Evolutionary conservation across 2,888 invertebrate genomes (phyloP).

Genomic region (Reticulitermes lucifugus): DNA sequence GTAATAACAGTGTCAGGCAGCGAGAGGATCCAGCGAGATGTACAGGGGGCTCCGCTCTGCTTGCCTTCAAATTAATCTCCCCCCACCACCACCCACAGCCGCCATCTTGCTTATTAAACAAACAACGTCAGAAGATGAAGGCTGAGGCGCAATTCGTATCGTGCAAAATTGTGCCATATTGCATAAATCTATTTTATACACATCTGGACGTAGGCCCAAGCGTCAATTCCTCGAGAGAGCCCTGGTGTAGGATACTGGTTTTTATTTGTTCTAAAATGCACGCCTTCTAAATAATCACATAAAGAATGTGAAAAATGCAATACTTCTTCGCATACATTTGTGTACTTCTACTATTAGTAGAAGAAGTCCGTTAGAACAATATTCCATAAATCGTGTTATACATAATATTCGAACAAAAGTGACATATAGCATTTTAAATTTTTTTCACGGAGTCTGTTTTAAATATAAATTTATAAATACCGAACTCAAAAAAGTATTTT

Average conservation of each 20-base stretch:
- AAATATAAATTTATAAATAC: too few relatives aligned
- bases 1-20: conserved; percentile 12
- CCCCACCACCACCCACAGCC: conserved; percentile 18
- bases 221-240: too few relatives aligned
- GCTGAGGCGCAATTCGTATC: background rate
- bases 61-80: conserved; percentile 40
- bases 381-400: background rate
- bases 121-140: conserved; percentile 43
- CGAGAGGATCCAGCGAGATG: background rate
- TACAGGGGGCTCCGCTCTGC: conserved; percentile 22
- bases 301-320: too few relatives aligned
- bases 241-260: too few relatives aligned
- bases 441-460: background rate
- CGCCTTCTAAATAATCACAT: too few relatives aligned
- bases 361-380: background rate
- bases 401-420: background rate
- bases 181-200: background rate
- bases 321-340: too few relatives aligned
- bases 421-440: background rate
- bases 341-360: too few relatives aligned
- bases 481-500: too few relatives aligned
- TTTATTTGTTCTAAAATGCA: too few relatives aligned
- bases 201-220: too few relatives aligned
- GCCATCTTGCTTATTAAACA: conserved; percentile 43
- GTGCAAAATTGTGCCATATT: conserved; percentile 34